phyloP scores from a whole-genome alignment of 2,113 vertebrate species.

The Bombycilla garrulus region DNA sequence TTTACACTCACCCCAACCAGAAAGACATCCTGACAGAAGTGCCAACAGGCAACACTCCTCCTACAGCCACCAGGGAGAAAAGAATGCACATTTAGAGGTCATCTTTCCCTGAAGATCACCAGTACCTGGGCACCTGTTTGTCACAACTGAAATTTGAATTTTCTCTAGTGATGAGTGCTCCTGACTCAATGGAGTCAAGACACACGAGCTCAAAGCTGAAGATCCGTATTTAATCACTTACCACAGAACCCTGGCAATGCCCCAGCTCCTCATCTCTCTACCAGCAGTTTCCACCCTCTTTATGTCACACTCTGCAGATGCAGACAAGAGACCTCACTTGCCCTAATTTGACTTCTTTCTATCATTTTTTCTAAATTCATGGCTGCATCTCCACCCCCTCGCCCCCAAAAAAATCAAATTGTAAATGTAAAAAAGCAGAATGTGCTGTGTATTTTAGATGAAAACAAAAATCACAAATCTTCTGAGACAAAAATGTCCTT shows the following conservation, averaged over 20 bases:
- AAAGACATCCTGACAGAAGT: constrained; percentile 74
- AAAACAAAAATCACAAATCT: neutral
- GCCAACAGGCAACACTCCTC: constrained; percentile 69
- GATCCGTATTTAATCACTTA: constrained; percentile 31
- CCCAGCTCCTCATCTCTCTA: neutral
- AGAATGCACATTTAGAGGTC: constrained; percentile 62
- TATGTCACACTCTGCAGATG: neutral
- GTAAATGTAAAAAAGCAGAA: neutral
- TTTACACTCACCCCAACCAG: constrained; percentile 73
- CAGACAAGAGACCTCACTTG: neutral
- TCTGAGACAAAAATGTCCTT: neutral
- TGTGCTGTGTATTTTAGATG: neutral
- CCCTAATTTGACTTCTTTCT: neutral
- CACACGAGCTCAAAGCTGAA: neutral
- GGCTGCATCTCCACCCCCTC: neutral
- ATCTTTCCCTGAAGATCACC: neutral
- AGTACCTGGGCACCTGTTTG: neutral
- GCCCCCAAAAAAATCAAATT: neutral
- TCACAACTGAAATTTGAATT: neutral
- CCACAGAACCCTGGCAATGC: neutral
- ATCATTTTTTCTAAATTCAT: neutral
- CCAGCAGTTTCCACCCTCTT: neutral
- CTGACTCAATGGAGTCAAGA: neutral
- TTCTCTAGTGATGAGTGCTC: constrained; percentile 47
- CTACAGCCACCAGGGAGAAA: constrained; percentile 66